Evolutionary conservation across 2,888 invertebrate genomes (phyloP).

Genomic region (Salpingus planirostris): DNA sequence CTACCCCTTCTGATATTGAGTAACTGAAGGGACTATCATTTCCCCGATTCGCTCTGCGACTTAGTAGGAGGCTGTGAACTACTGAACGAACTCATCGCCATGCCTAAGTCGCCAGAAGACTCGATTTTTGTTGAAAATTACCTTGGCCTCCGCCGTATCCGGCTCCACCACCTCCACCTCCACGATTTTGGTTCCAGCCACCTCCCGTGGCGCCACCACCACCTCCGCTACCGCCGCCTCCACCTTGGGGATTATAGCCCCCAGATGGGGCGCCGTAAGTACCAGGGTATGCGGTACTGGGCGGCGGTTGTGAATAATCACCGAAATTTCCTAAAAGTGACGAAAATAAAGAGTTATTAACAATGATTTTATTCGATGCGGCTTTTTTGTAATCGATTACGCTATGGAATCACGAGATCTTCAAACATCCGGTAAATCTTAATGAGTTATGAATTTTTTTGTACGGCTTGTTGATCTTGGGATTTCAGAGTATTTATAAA

Average conservation of each 20-base stretch:
- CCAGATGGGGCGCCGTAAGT: conserved; percentile 22
- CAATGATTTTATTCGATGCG: too few species aligned
- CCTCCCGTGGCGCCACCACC: conserved; percentile 22
- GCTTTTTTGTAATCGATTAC: too few species aligned
- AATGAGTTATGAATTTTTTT: too few species aligned
- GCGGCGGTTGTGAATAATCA: conserved; percentile 37
- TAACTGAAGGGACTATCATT: conserved; percentile 38
- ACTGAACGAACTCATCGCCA: conserved; percentile 26
- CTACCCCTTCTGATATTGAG: conserved; percentile 33
- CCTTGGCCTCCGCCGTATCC: conserved; percentile 30
- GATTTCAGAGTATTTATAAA: not conserved
- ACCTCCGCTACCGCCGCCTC: conserved; percentile 22
- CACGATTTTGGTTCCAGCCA: conserved; percentile 27
- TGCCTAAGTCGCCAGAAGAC: conserved; percentile 35
- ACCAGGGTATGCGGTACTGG: conserved; percentile 26
- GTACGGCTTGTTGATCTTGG: not conserved
- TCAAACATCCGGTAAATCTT: not conserved
- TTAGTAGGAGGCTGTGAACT: conserved; percentile 32
- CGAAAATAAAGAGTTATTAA: not conserved
- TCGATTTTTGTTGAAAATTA: too few species aligned
- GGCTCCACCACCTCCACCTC: conserved; percentile 22
- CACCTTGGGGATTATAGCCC: conserved; percentile 18
- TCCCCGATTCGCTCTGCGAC: conserved; percentile 32
- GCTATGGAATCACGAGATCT: not conserved
- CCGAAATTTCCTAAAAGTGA: conserved; percentile 22